Evolutionary conservation across 2,113 vertebrate genomes (phyloP).

Genomic region (Thamnaconus septentrionalis): DNA sequence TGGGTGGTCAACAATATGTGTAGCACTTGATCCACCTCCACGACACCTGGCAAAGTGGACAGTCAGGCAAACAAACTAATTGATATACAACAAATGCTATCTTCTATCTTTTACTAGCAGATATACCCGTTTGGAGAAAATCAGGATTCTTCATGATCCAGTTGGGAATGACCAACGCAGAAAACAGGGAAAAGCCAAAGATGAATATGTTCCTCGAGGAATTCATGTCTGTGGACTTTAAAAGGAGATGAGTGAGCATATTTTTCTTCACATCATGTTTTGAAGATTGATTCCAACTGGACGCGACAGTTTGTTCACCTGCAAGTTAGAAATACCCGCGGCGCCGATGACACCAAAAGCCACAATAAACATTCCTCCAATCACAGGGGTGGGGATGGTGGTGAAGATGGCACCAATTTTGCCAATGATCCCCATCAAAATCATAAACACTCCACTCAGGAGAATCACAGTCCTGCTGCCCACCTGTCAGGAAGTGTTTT

Average conservation of each 20-base stretch:
- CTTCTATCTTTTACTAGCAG: not conserved
- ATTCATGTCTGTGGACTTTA: constrained; percentile 92
- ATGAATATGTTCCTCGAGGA: constrained; percentile 92
- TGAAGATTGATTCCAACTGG: too few relatives aligned
- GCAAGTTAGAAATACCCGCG: constrained; percentile 88
- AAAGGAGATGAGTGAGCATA: constrained; percentile 9
- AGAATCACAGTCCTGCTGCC: constrained; percentile 89
- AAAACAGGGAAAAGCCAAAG: constrained; percentile 92
- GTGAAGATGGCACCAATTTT: constrained; percentile 88
- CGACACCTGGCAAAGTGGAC: constrained; percentile 71
- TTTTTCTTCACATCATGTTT: not conserved
- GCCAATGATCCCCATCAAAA: constrained; percentile 86
- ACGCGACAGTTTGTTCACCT: constrained; percentile 71
- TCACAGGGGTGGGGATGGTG: constrained; percentile 88
- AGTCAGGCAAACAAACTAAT: too few relatives aligned
- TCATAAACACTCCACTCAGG: constrained; percentile 80
- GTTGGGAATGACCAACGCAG: constrained; percentile 84
- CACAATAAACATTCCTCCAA: constrained; percentile 91
- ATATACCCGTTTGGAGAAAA: constrained; percentile 82
- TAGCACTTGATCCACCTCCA: constrained; percentile 88
- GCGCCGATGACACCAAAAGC: constrained; percentile 92
- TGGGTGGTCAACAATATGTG: constrained; percentile 87
- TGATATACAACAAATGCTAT: not conserved
- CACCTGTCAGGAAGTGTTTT: constrained; percentile 75
- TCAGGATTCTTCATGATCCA: constrained; percentile 83